phyloP scores from a whole-genome alignment of 2,797 vertebrate species.

The Falco concolor region DNA sequence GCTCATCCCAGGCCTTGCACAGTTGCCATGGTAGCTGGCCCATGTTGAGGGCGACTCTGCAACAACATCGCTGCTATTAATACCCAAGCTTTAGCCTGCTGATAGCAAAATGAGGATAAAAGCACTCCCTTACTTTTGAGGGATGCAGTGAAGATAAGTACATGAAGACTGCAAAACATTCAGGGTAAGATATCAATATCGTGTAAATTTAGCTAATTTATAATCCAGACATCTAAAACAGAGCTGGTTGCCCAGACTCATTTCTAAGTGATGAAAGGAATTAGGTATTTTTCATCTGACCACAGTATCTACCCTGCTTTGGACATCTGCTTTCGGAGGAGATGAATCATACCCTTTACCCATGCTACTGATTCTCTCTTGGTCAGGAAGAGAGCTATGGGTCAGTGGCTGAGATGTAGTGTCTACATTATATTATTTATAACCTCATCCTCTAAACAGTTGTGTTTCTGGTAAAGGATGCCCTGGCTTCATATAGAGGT shows the following conservation, averaged over 20 bases:
- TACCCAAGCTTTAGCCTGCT: not conserved
- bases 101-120: not conserved
- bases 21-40: not conserved
- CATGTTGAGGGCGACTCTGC: not conserved
- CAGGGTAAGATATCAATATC: not conserved
- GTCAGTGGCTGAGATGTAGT: not conserved
- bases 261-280: not conserved
- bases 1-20: not conserved
- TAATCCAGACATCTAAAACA: not conserved
- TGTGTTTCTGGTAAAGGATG: not conserved
- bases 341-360: not conserved
- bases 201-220: not conserved
- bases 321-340: not conserved
- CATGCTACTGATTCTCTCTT: not conserved
- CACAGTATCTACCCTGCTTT: not conserved
- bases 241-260: not conserved
- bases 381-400: not conserved
- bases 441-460: not conserved
- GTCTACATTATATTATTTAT: not conserved
- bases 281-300: not conserved
- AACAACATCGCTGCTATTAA: not conserved
- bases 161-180: not conserved
- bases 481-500: not conserved
- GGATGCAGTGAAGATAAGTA: not conserved
- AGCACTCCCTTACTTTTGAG: not conserved